Percentiles rank a stretch among this genome's conserved stretches.
phyloP scores from a whole-genome alignment of 2,113 vertebrate species.

The Pseudopipra pipra region DNA sequence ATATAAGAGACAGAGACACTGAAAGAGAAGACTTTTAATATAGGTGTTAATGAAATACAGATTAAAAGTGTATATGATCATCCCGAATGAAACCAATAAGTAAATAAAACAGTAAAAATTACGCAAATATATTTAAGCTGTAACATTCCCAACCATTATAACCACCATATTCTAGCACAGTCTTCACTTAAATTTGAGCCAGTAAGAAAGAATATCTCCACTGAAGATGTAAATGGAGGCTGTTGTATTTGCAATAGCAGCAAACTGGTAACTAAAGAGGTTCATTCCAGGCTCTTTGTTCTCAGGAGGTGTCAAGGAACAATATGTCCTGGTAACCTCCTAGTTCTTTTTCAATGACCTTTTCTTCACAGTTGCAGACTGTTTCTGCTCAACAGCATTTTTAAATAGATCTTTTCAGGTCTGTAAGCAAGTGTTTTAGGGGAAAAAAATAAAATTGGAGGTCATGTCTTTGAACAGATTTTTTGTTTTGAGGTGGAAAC shows the following conservation, averaged over 20 bases:
- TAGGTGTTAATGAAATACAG: neutral
- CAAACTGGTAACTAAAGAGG: neutral
- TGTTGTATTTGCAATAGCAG: neutral
- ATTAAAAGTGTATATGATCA: neutral
- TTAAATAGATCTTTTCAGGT: conserved; percentile 28
- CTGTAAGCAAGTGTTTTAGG: neutral
- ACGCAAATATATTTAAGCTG: neutral
- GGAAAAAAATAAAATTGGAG: neutral
- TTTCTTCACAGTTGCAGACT: conserved; percentile 19
- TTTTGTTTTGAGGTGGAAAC: neutral
- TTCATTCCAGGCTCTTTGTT: conserved; percentile 19
- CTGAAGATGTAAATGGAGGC: neutral
- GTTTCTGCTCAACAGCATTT: conserved; percentile 17
- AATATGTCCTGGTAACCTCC: conserved; percentile 46
- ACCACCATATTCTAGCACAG: neutral
- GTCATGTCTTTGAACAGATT: neutral
- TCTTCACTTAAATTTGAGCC: neutral
- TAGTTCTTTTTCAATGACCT: conserved; percentile 26
- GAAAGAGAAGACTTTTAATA: neutral
- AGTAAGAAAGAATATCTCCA: neutral
- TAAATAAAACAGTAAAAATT: neutral
- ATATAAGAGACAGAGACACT: neutral
- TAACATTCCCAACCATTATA: neutral
- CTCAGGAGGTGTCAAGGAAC: conserved; percentile 45
- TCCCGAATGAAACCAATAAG: neutral